Percentiles rank a stretch among this genome's conserved stretches.
phyloP scores from a whole-genome alignment of 2,888 invertebrate genomes.

The Drosophila meridiana region DNA sequence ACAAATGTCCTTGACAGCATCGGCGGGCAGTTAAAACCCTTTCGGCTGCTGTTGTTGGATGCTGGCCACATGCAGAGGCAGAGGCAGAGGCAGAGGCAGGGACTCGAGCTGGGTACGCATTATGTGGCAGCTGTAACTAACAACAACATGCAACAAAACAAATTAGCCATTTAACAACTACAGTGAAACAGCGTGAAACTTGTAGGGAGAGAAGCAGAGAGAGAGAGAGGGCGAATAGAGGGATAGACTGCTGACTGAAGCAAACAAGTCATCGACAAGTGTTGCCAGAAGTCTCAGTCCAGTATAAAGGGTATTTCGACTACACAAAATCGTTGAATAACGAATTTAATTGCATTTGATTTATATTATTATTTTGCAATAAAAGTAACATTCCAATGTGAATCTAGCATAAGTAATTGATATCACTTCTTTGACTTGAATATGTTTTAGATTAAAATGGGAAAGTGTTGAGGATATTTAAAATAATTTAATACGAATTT shows the following conservation, averaged over 20 bases:
- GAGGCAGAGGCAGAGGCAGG: background rate
- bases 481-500: no score
- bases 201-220: background rate
- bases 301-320: background rate
- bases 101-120: slow-evolving; percentile 21
- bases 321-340: background rate
- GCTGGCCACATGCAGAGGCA: slow-evolving; percentile 5
- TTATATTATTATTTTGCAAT: background rate
- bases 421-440: background rate
- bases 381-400: background rate
- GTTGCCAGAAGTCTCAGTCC: slow-evolving; percentile 27
- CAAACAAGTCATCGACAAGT: slow-evolving; percentile 47
- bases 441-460: background rate
- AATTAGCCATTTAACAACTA: slow-evolving; percentile 78
- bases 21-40: slow-evolving; percentile 60
- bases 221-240: background rate
- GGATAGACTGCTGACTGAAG: background rate
- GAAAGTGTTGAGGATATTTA: no score
- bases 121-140: slow-evolving; percentile 79
- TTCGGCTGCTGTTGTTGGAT: slow-evolving; percentile 29
- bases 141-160: slow-evolving; percentile 73
- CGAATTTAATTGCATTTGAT: background rate
- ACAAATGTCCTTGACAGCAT: slow-evolving; percentile 80
- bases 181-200: background rate
- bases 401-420: background rate